These are phyloP conservation scores for Caenorhabditis uteleia DNA, from an alignment of 2,888 invertebrate genomes.

Conservation along the genomic window DNA sequence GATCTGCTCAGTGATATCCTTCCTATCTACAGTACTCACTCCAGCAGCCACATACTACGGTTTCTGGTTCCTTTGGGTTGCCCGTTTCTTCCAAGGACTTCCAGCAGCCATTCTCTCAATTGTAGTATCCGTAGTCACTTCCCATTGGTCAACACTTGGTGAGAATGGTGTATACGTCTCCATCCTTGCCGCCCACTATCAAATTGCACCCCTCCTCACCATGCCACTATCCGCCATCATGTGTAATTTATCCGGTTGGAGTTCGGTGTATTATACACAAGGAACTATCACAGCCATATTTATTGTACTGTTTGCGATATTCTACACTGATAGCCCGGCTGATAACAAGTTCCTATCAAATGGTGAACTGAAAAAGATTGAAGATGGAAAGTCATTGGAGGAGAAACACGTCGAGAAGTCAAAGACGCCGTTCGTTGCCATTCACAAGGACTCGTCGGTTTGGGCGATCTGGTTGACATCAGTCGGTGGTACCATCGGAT, in stretches of 20 bases:
- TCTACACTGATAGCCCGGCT: conserved; percentile 41
- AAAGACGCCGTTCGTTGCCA: conserved; percentile 33
- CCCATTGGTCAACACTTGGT: conserved; percentile 43
- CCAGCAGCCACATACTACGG: conserved; percentile 41
- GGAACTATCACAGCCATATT: conserved; percentile 36
- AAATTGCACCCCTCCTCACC: conserved; percentile 43
- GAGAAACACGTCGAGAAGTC: conserved; percentile 42
- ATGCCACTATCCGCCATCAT: conserved; percentile 45
- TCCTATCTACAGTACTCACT: conserved; percentile 37
- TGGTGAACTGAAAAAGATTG: conserved; percentile 31
- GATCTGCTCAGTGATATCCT: conserved; percentile 39
- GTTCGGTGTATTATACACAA: conserved; percentile 42
- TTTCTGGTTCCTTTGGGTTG: conserved; percentile 36
- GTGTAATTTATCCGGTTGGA: conserved; percentile 44
- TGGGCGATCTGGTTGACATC: conserved; percentile 45
- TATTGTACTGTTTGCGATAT: conserved; percentile 28
- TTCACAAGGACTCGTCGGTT: conserved; percentile 30
- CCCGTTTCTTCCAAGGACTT: conserved; percentile 41
- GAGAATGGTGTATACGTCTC: conserved; percentile 47
- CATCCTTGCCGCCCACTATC: conserved; percentile 42
- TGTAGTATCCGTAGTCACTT: conserved; percentile 33
- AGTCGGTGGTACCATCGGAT: conserved; percentile 43
- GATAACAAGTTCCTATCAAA: conserved; percentile 16
- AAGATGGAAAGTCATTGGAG: conserved; percentile 34
- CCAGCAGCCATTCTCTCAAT: conserved; percentile 29